A percentile compares a stretch with the other conserved stretches of the same genome.
Evolutionary conservation across 92 coral and sea anemone genomes (phyloP).

Genomic region (Virgularia gustaviana): DNA sequence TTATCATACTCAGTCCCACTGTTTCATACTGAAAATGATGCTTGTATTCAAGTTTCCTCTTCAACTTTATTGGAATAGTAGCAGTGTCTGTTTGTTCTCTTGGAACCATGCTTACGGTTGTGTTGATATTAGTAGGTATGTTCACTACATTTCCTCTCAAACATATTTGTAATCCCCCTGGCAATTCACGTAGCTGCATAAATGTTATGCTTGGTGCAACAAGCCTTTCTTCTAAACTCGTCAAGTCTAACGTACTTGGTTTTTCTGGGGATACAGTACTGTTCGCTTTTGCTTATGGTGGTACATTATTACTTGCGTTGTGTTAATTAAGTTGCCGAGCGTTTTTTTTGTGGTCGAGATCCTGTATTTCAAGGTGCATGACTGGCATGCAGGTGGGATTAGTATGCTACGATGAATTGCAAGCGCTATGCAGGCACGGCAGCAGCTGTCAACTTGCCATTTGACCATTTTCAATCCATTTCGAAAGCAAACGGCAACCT

Average conservation of each 20-base stretch:
- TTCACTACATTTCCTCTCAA: conserved; percentile 63
- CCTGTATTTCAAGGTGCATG: too few species aligned
- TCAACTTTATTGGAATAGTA: conserved; percentile 64
- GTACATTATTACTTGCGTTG: conserved; percentile 36
- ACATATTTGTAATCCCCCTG: conserved; percentile 60
- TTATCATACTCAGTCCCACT: conserved; percentile 54
- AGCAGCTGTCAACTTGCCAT: too few species aligned
- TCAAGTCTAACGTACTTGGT: conserved; percentile 50
- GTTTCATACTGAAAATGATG: too few species aligned
- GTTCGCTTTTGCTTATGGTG: conserved; percentile 54
- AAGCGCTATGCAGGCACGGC: too few species aligned
- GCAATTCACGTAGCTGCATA: conserved; percentile 64
- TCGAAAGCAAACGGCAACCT: too few species aligned
- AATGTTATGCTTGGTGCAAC: conserved; percentile 62
- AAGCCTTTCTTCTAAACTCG: conserved; percentile 58
- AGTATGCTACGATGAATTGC: too few species aligned
- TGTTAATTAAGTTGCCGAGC: conserved; percentile 5
- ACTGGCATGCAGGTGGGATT: too few species aligned
- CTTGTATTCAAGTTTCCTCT: conserved; percentile 50
- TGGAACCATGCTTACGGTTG: conserved; percentile 59
- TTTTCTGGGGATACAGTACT: conserved; percentile 46
- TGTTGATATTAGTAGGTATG: conserved; percentile 64
- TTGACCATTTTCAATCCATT: too few species aligned
- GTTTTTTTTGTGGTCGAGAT: conserved; percentile 32
- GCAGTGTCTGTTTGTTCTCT: conserved; percentile 56